These are phyloP conservation scores for Lathronympha strigana DNA, from an alignment of 2,888 invertebrate species.

Conservation along the genomic window DNA sequence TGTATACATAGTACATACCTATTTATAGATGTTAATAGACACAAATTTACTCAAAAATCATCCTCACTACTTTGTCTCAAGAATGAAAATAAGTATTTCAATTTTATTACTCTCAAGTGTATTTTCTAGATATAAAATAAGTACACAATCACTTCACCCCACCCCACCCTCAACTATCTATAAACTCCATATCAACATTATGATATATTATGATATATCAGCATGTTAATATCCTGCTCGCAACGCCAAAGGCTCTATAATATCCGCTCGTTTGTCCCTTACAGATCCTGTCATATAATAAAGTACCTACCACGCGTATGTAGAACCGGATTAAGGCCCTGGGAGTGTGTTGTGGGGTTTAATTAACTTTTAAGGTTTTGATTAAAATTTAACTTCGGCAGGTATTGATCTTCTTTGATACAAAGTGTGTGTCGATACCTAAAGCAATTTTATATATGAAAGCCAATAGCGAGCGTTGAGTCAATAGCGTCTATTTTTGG, in stretches of 20 bases:
- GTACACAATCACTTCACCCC: conserved; percentile 1
- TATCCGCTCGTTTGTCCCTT: conserved; percentile 58
- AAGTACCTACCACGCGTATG: conserved; percentile 11
- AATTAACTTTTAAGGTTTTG: conserved; percentile 23
- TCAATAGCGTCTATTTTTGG: no score
- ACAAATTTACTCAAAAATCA: no score
- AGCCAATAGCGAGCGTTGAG: no score
- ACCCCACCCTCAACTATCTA: conserved; percentile 14
- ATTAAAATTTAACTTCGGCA: conserved; percentile 33
- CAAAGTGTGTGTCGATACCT: neutral
- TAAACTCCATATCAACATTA: conserved; percentile 10
- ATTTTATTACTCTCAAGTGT: neutral
- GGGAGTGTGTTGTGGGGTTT: conserved; percentile 19
- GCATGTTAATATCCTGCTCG: conserved; percentile 60
- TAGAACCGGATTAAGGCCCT: conserved; percentile 17
- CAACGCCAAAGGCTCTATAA: conserved; percentile 61
- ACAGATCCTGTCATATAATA: conserved; percentile 45
- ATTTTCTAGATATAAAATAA: neutral
- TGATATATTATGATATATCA: conserved; percentile 48
- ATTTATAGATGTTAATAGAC: no score
- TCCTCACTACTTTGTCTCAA: no score
- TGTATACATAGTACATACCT: no score
- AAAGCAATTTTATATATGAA: no score
- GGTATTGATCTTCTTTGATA: conserved; percentile 47
- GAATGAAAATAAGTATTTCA: no score